Percentiles rank a stretch among this genome's conserved stretches.
phyloP scores from a whole-genome alignment of 2,888 invertebrate species.

The Chrysomela aeneicollis region DNA sequence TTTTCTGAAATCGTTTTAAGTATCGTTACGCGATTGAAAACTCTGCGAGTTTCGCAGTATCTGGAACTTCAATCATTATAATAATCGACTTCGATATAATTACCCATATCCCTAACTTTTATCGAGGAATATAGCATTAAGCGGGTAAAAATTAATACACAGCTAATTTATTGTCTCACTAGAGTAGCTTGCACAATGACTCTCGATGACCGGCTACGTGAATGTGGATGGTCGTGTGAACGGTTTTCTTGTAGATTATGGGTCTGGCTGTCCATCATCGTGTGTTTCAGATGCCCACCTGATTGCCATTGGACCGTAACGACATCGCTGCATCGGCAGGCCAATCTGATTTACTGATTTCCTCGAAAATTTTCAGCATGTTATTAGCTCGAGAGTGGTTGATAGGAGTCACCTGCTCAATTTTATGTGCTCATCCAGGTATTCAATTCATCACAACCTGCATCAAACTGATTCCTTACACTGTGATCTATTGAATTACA shows the following conservation, averaged over 20 bases:
- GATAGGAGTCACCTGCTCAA: not conserved
- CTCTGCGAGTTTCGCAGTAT: no score
- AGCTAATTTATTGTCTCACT: constrained; percentile 40
- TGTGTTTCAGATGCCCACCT: constrained; percentile 35
- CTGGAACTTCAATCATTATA: not conserved
- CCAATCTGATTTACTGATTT: not conserved
- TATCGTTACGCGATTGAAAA: no score
- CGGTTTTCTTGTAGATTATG: constrained; percentile 36
- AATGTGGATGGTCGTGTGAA: constrained; percentile 44
- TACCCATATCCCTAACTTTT: not conserved
- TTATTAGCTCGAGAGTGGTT: not conserved
- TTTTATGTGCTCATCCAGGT: no score
- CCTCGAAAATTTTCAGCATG: not conserved
- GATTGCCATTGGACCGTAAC: not conserved
- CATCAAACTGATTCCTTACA: no score
- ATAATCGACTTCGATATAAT: not conserved
- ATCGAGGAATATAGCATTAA: constrained; percentile 41
- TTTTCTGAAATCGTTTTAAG: no score
- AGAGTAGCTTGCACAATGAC: constrained; percentile 40
- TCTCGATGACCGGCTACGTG: constrained; percentile 42
- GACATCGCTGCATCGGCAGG: not conserved
- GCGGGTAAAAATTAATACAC: constrained; percentile 40
- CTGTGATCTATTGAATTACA: no score
- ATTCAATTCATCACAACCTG: no score
- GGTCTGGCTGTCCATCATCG: constrained; percentile 32